Base-by-base conservation (phyloP, 1,140 invertebrate species). In the Heliconius hewitsoni region DNA sequence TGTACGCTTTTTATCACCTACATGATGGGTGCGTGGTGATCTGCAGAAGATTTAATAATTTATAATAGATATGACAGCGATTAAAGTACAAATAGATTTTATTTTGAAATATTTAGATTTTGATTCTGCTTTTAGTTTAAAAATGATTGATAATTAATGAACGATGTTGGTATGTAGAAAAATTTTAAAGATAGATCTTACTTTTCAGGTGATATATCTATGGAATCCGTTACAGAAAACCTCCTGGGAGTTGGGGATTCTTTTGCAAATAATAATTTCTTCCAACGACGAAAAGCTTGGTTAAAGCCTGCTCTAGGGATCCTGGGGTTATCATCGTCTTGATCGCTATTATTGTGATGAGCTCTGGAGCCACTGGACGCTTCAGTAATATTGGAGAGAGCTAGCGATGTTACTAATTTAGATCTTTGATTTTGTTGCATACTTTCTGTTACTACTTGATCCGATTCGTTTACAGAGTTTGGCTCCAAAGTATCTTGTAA, bases 231-330 rank as follows among this genome's bases (percentile, higher is more conserved):
- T 9, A 75, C 78, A 11, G 82, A 84, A 23, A 71, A 27, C n/a
- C 79, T 72, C 30, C 70, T 79, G 2, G 71, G 60, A 1, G 52
- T 52, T 1, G 57, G 42, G 39, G 78, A 46, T 11, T 73, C 57
- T 79, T 86, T 79, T 1, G 52, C 37, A 37, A 90, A 90, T 0
- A 91, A 70, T 18, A 85, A 76, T 13, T 81, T 81, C 66, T 91
- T 91, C 90, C 90, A 90, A 8, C 82, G 74, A 0, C 86, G 83
- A 72, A 90, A 91, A 1, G 90, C 89, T 9, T 86, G 83, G 70
- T 83, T 89, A 1, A 91, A 81, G 1, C 86, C 86, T 2, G 89
- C 85, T 5, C 90, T 78, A 8, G 90, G 89, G 42, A 91, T 86
- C 13, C 30, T 84, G 37, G 42, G 46, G 9, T 11, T 60, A 8